phyloP scores from a whole-genome alignment of 2,113 vertebrate genomes.

The Bufo bufo region DNA sequence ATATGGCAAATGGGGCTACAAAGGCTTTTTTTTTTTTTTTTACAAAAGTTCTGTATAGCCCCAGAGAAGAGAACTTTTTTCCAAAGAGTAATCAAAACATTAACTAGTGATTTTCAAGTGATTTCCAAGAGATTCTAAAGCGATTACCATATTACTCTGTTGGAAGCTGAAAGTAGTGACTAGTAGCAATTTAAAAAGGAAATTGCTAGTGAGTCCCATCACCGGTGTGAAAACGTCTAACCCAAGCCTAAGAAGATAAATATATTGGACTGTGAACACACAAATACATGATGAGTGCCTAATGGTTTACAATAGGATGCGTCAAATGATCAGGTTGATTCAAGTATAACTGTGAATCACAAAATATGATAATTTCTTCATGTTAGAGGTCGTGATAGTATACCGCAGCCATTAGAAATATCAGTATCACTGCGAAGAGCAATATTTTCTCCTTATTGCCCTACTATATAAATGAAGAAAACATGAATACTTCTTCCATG shows the following conservation, averaged over 20 bases:
- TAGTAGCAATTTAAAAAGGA: too few relatives aligned
- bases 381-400: neutral
- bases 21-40: too few relatives aligned
- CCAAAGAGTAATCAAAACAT: too few relatives aligned
- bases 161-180: too few relatives aligned
- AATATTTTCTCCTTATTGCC: neutral
- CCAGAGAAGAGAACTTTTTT: too few relatives aligned
- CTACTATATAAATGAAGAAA: neutral
- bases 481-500: neutral
- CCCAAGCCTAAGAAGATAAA: neutral
- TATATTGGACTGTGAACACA: neutral
- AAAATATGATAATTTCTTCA: neutral
- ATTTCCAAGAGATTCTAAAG: too few relatives aligned
- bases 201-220: too few relatives aligned
- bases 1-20: too few relatives aligned
- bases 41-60: too few relatives aligned
- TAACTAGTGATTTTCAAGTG: too few relatives aligned
- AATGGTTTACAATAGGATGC: neutral
- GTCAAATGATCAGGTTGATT: neutral
- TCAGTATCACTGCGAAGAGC: neutral
- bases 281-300: neutral
- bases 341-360: neutral
- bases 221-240: too few relatives aligned
- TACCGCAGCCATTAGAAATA: neutral
- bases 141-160: too few relatives aligned